phyloP scores from a whole-genome alignment of 1,140 invertebrate species.

The Drosophila santomea region DNA sequence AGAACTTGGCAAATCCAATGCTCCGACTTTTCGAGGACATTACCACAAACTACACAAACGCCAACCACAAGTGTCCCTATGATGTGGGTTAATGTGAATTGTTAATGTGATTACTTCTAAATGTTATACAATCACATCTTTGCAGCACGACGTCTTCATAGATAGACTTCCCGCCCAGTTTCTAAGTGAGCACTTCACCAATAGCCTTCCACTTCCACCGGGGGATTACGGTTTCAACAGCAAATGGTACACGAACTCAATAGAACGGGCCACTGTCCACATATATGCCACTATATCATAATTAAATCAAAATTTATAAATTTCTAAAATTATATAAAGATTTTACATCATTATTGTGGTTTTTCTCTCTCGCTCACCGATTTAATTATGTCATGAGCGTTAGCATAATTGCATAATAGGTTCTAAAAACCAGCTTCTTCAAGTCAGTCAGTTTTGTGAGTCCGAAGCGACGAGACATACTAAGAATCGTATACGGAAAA shows the following conservation, averaged over 20 bases:
- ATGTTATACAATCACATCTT: not conserved
- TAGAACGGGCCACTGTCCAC: not conserved
- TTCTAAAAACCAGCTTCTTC: conserved; percentile 14
- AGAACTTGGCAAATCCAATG: conserved; percentile 8
- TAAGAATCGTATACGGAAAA: conserved; percentile 7
- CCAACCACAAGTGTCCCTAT: conserved; percentile 22
- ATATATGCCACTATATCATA: conserved; percentile 22
- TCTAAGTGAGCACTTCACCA: conserved; percentile 16
- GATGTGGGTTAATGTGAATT: not conserved
- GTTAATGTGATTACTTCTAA: no score
- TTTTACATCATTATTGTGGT: no score
- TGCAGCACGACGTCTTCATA: conserved; percentile 18
- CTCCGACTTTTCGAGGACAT: not conserved
- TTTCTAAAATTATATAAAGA: not conserved
- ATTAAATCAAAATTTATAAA: not conserved
- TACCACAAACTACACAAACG: conserved; percentile 7
- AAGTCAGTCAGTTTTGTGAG: conserved; percentile 33
- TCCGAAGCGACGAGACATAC: conserved; percentile 30
- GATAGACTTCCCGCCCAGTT: conserved; percentile 12
- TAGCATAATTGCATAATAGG: conserved; percentile 29
- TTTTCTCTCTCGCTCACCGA: not conserved
- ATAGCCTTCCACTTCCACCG: conserved; percentile 13
- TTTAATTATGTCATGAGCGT: conserved; percentile 1
- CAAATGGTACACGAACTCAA: conserved; percentile 4
- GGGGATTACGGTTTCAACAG: conserved; percentile 26